Evolutionary conservation across 2,888 invertebrate species (phyloP).

Genomic region (Cheilosia impressa): DNA sequence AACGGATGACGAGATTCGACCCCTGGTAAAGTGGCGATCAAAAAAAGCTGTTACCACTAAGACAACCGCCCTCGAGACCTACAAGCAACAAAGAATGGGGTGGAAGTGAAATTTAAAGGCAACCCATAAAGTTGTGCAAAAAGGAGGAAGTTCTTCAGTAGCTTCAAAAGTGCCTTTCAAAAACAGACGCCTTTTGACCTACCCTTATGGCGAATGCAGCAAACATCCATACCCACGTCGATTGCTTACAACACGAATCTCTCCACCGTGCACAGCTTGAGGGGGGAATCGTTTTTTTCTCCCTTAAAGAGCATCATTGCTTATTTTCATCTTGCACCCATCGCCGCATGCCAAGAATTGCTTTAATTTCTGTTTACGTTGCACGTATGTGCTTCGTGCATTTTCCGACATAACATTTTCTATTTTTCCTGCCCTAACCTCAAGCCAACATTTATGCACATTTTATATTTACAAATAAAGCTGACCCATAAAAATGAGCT

Average conservation of each 20-base stretch:
- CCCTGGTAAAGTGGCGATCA: too few species aligned
- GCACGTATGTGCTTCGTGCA: constrained; percentile 25
- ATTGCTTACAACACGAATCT: constrained; percentile 9
- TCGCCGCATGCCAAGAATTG: constrained; percentile 26
- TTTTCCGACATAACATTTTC: constrained; percentile 35
- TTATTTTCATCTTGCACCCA: constrained; percentile 1
- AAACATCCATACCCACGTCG: neutral
- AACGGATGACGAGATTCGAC: too few species aligned
- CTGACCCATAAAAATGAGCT: constrained; percentile 35
- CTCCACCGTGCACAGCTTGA: neutral
- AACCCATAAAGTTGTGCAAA: too few species aligned
- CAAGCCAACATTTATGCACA: constrained; percentile 8
- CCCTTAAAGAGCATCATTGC: constrained; percentile 20
- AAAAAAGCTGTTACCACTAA: too few species aligned
- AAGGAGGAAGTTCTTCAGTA: too few species aligned
- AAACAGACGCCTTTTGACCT: neutral
- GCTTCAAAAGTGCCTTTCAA: too few species aligned
- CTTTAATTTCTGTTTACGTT: constrained; percentile 37
- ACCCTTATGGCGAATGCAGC: neutral
- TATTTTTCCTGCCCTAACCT: constrained; percentile 28
- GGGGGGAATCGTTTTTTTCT: neutral
- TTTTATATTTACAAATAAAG: neutral
- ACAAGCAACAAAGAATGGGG: too few species aligned
- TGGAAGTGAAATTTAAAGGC: too few species aligned
- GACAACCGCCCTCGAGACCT: too few species aligned